A percentile compares a stretch with the other conserved stretches of the same genome.
phyloP scores from a whole-genome alignment of 2,888 invertebrate genomes.

The Calliscelio sp. region DNA sequence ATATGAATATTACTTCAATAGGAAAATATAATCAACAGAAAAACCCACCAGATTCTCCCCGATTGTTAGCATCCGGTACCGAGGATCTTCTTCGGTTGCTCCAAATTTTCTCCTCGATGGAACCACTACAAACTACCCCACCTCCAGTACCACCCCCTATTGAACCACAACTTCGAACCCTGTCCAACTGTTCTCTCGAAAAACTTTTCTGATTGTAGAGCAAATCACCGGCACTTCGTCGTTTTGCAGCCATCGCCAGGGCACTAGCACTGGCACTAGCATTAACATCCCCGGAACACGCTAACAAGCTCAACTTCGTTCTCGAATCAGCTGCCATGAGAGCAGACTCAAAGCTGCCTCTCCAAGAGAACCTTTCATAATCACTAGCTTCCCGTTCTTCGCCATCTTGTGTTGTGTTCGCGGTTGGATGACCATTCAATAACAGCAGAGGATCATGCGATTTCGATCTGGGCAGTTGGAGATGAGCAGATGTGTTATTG shows the following conservation, averaged over 20 bases:
- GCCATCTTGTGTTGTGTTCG: constrained; percentile 80
- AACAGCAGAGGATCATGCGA: constrained; percentile 92
- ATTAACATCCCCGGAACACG: constrained; percentile 87
- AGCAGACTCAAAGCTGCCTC: constrained; percentile 97
- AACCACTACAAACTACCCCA: constrained; percentile 86
- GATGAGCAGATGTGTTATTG: constrained; percentile 87
- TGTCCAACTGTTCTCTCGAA: constrained; percentile 91
- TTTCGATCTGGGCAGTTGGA: constrained; percentile 92
- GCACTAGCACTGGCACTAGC: constrained; percentile 89
- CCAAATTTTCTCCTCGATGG: constrained; percentile 85
- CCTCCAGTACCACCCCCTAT: constrained; percentile 91
- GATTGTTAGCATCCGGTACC: constrained; percentile 84
- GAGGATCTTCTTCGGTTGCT: constrained; percentile 84
- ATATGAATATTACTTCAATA: too few relatives aligned
- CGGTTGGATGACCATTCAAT: constrained; percentile 82
- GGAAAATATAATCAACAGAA: too few relatives aligned
- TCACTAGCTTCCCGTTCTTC: constrained; percentile 91
- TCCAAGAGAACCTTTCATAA: constrained; percentile 96
- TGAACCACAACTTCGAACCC: constrained; percentile 93
- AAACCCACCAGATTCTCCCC: constrained; percentile 83
- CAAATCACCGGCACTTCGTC: constrained; percentile 94
- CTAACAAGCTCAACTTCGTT: constrained; percentile 90
- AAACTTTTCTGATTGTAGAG: constrained; percentile 93
- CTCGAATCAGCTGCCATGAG: constrained; percentile 94
- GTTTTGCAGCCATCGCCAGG: constrained; percentile 90